phyloP scores from a whole-genome alignment of 1,140 invertebrate species.

The Delia radicum region DNA sequence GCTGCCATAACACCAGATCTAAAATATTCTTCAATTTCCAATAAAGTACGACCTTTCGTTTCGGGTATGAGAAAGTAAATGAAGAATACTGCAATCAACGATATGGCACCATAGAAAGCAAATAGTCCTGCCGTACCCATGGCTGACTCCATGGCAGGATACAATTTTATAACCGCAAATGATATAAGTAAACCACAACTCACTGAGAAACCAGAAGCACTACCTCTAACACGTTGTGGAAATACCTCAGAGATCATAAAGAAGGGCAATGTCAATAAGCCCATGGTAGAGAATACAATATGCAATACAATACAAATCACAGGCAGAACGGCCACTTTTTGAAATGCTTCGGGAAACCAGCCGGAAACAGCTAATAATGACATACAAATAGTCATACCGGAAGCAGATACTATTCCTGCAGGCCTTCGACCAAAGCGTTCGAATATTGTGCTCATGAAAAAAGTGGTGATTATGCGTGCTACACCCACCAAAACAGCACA shows the following conservation, averaged over 20 bases:
- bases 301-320: constrained; percentile 61
- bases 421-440: constrained; percentile 62
- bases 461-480: constrained; percentile 60
- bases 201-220: constrained; percentile 66
- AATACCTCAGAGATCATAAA: constrained; percentile 77
- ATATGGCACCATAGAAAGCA: constrained; percentile 69
- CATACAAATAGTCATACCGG: constrained; percentile 65
- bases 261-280: constrained; percentile 69
- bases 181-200: constrained; percentile 70
- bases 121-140: constrained; percentile 70
- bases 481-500: constrained; percentile 63
- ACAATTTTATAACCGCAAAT: constrained; percentile 75
- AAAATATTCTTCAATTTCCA: constrained; percentile 70
- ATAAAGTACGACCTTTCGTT: constrained; percentile 74
- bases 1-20: constrained; percentile 37
- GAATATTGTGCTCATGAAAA: constrained; percentile 60
- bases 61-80: constrained; percentile 73
- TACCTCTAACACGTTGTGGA: constrained; percentile 66
- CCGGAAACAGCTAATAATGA: constrained; percentile 56
- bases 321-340: constrained; percentile 49
- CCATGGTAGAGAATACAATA: constrained; percentile 65
- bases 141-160: constrained; percentile 61
- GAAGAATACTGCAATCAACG: constrained; percentile 69
- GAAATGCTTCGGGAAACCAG: constrained; percentile 49
- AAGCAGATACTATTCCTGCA: constrained; percentile 63